Evolutionary conservation across 2,797 vertebrate genomes (phyloP).

Genomic region (Sebastes vulpes): DNA sequence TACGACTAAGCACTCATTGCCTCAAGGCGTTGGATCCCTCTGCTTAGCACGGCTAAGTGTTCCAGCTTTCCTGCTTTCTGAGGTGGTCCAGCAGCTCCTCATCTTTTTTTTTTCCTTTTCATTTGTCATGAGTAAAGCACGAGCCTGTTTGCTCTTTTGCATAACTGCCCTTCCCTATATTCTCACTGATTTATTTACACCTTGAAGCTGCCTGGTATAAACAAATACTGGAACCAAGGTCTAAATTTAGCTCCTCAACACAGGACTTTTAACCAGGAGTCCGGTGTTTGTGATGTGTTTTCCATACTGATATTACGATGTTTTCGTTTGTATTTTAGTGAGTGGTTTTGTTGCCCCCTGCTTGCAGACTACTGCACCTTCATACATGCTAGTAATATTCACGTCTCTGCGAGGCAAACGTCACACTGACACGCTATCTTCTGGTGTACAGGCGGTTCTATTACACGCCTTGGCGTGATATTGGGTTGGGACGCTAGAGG

Average conservation of each 20-base stretch:
- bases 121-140: background rate
- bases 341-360: too few species aligned
- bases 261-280: too few species aligned
- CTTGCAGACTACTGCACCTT: too few species aligned
- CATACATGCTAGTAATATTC: too few species aligned
- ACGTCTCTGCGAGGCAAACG: too few species aligned
- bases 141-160: background rate
- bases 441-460: too few species aligned
- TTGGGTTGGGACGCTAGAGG: background rate
- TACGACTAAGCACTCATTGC: slow-evolving; percentile 6
- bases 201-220: background rate
- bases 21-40: slow-evolving; percentile 33
- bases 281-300: too few species aligned
- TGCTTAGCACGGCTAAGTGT: slow-evolving; percentile 18
- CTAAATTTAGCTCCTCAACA: background rate
- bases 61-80: slow-evolving; percentile 21
- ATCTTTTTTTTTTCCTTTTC: background rate
- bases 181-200: background rate
- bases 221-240: background rate
- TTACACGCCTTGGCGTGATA: too few species aligned
- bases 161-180: background rate
- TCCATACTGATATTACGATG: too few species aligned
- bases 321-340: background rate
- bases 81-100: slow-evolving; percentile 26
- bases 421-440: too few species aligned